phyloP scores from a whole-genome alignment of 2,797 vertebrate genomes.

The Sphenopsis melanotis region DNA sequence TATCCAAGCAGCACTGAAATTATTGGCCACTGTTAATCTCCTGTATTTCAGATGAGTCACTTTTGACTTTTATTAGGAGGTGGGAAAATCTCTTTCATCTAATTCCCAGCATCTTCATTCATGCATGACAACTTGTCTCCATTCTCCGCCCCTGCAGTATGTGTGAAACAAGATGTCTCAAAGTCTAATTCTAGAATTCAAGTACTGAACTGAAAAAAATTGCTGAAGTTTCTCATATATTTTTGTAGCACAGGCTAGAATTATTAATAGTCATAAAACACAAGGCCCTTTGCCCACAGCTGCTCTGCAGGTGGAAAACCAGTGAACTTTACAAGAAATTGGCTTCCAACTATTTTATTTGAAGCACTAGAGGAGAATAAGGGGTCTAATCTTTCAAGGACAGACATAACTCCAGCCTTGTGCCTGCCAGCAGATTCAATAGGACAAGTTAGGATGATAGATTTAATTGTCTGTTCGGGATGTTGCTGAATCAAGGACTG shows the following conservation, averaged over 20 bases:
- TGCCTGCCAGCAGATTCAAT: background rate
- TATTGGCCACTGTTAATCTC: conserved; percentile 60
- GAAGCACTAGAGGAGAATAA: conserved; percentile 32
- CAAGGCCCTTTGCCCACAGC: conserved; percentile 19
- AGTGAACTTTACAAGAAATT: conserved; percentile 44
- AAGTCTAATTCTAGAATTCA: conserved; percentile 62
- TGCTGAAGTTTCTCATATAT: conserved; percentile 34
- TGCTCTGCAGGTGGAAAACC: conserved; percentile 22
- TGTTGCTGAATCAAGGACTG: background rate
- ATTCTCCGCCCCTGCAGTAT: conserved; percentile 42
- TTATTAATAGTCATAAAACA: conserved; percentile 61
- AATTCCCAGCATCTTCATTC: conserved; percentile 49
- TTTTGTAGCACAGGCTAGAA: conserved; percentile 19
- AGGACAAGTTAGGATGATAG: background rate
- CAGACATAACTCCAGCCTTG: conserved; percentile 21
- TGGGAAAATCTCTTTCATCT: conserved; percentile 64
- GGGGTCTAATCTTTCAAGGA: conserved; percentile 39
- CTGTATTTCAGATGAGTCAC: conserved; percentile 64
- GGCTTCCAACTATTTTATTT: conserved; percentile 57
- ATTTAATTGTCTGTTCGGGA: background rate
- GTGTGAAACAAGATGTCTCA: conserved; percentile 60
- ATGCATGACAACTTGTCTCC: conserved; percentile 54
- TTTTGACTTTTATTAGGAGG: conserved; percentile 69
- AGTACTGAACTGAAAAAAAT: conserved; percentile 58
- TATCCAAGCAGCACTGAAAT: conserved; percentile 42